phyloP scores from a whole-genome alignment of 1,140 invertebrate species.

The Atta texana region DNA sequence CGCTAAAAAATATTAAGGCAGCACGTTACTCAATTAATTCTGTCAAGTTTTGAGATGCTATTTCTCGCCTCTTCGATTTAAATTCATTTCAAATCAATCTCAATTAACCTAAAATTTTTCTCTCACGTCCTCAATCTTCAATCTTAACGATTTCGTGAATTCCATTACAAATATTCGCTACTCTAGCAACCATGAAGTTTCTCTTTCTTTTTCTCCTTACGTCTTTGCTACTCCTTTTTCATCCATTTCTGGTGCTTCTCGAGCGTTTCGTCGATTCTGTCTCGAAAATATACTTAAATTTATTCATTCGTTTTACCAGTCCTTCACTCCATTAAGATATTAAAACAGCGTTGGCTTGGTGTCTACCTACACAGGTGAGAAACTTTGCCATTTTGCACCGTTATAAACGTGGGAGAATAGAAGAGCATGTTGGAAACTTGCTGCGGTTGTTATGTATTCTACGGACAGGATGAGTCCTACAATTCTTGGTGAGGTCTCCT shows the following conservation, averaged over 20 bases:
- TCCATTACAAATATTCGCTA: slow-evolving; percentile 27
- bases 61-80: background rate
- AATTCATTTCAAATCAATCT: slow-evolving; percentile 3
- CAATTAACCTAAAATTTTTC: slow-evolving; percentile 38
- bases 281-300: slow-evolving; percentile 66
- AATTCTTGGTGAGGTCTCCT: background rate
- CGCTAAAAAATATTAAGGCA: background rate
- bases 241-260: slow-evolving; percentile 25
- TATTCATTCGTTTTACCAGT: slow-evolving; percentile 53
- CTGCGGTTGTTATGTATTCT: slow-evolving; percentile 13
- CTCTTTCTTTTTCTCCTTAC: background rate
- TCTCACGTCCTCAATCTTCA: background rate
- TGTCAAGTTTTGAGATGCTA: background rate
- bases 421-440: slow-evolving; percentile 40
- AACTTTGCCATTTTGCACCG: slow-evolving; percentile 54
- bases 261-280: slow-evolving; percentile 41
- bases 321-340: slow-evolving; percentile 65
- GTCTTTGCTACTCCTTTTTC: slow-evolving; percentile 30
- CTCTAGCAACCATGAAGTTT: background rate
- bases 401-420: slow-evolving; percentile 7
- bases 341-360: slow-evolving; percentile 51
- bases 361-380: slow-evolving; percentile 58
- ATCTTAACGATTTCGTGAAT: slow-evolving; percentile 39
- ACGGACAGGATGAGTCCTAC: slow-evolving; percentile 20
- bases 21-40: slow-evolving; percentile 10